phyloP scores from a whole-genome alignment of 2,888 invertebrate genomes.

The Pollenia labialis region DNA sequence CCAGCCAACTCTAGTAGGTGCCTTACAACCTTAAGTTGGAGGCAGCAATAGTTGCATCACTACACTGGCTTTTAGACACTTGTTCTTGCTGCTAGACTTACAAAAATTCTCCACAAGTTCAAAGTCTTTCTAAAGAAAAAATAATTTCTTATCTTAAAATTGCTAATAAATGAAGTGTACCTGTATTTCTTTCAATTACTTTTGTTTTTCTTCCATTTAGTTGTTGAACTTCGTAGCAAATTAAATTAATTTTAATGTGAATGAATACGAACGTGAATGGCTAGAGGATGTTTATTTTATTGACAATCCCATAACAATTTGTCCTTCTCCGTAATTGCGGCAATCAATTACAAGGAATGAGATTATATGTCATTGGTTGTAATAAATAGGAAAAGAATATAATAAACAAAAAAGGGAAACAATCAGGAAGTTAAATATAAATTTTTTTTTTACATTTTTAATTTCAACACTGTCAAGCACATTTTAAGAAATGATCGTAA shows the following conservation, averaged over 20 bases:
- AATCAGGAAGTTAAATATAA: neutral
- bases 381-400: neutral
- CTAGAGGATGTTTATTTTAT: conserved; percentile 61
- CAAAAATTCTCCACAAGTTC: neutral
- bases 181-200: conserved; percentile 31
- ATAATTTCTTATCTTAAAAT: conserved; percentile 12
- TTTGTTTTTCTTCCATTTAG: neutral
- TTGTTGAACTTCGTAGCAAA: conserved; percentile 31
- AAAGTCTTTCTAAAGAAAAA: neutral
- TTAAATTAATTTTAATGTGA: conserved; percentile 59
- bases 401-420: neutral
- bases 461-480: neutral
- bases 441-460: neutral
- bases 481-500: conserved; percentile 18
- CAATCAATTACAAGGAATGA: conserved; percentile 68
- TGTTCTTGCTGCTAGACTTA: neutral
- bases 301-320: conserved; percentile 67
- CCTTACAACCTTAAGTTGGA: neutral
- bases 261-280: conserved; percentile 16
- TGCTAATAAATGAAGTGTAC: conserved; percentile 58
- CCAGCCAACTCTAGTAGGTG: neutral
- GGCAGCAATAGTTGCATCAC: conserved; percentile 14
- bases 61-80: neutral
- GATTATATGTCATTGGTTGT: conserved; percentile 37
- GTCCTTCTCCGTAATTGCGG: conserved; percentile 70